Percentiles rank a stretch among this genome's conserved stretches.
phyloP scores from a whole-genome alignment of 2,113 vertebrate genomes.

The Gambusia holbrooki region DNA sequence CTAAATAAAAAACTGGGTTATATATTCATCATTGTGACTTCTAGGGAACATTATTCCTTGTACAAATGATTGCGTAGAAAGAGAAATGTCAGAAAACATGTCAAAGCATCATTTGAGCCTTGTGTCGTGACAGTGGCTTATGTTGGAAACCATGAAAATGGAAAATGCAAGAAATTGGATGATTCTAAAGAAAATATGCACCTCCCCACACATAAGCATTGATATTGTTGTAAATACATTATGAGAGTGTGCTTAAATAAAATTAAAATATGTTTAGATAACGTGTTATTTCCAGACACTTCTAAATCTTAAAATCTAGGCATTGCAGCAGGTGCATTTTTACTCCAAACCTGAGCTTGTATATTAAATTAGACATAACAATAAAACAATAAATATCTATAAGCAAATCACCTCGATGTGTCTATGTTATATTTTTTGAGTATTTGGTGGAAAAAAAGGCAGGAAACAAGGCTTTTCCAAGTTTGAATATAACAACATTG shows the following conservation, averaged over 20 bases:
- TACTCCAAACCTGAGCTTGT: background rate
- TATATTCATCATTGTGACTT: background rate
- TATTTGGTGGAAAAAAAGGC: background rate
- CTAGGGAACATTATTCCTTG: background rate
- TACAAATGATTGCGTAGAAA: background rate
- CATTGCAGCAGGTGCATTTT: background rate
- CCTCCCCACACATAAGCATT: background rate
- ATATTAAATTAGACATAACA: background rate
- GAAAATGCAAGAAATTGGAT: background rate
- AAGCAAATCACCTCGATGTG: background rate
- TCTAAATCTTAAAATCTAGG: background rate
- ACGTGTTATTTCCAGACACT: background rate
- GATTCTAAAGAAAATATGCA: background rate
- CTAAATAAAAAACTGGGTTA: background rate
- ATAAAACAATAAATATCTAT: background rate
- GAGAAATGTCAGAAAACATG: background rate
- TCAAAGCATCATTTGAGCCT: background rate
- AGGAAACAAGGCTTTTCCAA: background rate
- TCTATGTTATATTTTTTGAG: background rate
- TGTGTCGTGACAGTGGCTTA: background rate
- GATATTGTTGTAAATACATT: background rate
- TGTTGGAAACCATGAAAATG: background rate
- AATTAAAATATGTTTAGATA: background rate
- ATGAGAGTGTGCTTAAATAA: background rate
- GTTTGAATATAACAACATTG: background rate